phyloP scores from a whole-genome alignment of 1,140 invertebrate species.

The Vanessa tameamea region DNA sequence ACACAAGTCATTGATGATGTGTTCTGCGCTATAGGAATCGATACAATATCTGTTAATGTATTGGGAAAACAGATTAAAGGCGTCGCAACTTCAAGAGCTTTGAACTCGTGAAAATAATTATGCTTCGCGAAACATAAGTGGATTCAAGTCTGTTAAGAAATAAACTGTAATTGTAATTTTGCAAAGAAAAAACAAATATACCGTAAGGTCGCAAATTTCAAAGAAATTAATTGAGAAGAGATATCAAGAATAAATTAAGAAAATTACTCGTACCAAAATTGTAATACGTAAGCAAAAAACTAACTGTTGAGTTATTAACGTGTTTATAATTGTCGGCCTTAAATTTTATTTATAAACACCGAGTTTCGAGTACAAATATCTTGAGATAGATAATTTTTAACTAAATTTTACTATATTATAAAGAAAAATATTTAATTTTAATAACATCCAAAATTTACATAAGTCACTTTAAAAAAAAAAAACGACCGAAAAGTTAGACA shows the following conservation, averaged over 20 bases:
- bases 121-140: not conserved
- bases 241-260: constrained; percentile 42
- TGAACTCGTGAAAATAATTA: constrained; percentile 11
- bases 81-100: constrained; percentile 2
- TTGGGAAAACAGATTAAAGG: not conserved
- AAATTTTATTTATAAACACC: constrained; percentile 30
- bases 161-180: constrained; percentile 26
- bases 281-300: constrained; percentile 33
- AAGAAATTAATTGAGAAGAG: constrained; percentile 34
- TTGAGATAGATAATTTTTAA: not conserved
- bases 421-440: no score
- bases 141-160: constrained; percentile 17
- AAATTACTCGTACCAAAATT: constrained; percentile 39
- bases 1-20: not conserved
- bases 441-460: no score
- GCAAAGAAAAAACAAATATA: constrained; percentile 12
- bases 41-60: not conserved
- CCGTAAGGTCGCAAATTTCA: constrained; percentile 30
- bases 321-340: constrained; percentile 28
- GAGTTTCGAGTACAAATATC: constrained; percentile 11
- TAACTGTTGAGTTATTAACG: constrained; percentile 29
- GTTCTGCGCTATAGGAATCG: not conserved
- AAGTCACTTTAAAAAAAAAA: no score
- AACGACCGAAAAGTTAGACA: not conserved
- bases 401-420: no score